Evolutionary conservation across 2,888 invertebrate species (phyloP).

Genomic region (Sphecodes monilicornis): DNA sequence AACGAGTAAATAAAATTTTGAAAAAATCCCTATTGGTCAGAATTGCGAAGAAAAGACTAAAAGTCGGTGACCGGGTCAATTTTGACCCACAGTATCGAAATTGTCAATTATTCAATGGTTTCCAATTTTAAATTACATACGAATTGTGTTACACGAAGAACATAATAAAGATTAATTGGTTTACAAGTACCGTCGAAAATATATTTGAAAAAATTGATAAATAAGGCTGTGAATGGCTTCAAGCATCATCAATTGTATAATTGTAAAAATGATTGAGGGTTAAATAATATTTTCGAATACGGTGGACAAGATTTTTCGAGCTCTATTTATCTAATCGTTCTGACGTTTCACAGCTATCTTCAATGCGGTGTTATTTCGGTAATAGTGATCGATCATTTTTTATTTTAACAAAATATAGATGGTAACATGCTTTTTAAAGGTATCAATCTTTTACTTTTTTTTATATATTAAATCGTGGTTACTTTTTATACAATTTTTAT

Average conservation of each 20-base stretch:
- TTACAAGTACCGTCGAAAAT: neutral
- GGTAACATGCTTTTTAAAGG: neutral
- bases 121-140: too few species aligned
- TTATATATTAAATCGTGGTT: too few species aligned
- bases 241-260: neutral
- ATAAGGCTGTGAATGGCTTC: neutral
- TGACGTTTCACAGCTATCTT: neutral
- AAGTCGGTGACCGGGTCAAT: too few species aligned
- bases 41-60: too few species aligned
- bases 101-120: too few species aligned
- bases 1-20: too few species aligned
- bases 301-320: neutral
- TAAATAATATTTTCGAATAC: neutral
- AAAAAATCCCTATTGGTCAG: too few species aligned
- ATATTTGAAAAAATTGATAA: neutral
- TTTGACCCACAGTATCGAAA: neutral
- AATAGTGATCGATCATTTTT: neutral
- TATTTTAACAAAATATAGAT: neutral
- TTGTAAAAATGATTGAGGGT: neutral
- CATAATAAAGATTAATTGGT: too few species aligned
- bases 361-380: neutral
- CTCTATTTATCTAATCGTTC: neutral
- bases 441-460: neutral
- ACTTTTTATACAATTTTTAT: too few species aligned
- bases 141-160: too few species aligned